Percentiles rank a stretch among this genome's conserved stretches.
phyloP scores from a whole-genome alignment of 2,797 vertebrate species.

The Eidolon dupreanum region DNA sequence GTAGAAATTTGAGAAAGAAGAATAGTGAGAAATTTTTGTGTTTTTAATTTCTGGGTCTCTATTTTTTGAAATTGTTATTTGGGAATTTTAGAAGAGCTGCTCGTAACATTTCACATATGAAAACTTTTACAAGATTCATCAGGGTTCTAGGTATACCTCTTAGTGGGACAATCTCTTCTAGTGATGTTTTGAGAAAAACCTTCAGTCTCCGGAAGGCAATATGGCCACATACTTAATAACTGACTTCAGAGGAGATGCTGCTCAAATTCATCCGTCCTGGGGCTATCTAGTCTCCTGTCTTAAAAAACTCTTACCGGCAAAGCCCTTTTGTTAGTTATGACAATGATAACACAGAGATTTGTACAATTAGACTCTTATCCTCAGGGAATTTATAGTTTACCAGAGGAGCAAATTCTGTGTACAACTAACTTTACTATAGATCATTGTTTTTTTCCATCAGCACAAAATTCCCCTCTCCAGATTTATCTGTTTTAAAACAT shows the following conservation, averaged over 20 bases:
- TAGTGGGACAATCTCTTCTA: conserved; percentile 8
- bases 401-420: not conserved
- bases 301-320: not conserved
- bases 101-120: not conserved
- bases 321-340: not conserved
- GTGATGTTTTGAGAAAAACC: conserved; percentile 30
- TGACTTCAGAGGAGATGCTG: not conserved
- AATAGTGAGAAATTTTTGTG: not conserved
- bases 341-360: not conserved
- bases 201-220: not conserved
- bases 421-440: not conserved
- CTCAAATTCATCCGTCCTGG: not conserved
- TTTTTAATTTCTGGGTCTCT: conserved; percentile 27
- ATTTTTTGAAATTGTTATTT: conserved; percentile 52
- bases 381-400: conserved; percentile 27
- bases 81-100: conserved; percentile 51
- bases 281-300: not conserved
- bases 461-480: not conserved
- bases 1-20: conserved; percentile 63
- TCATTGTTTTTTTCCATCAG: conserved; percentile 15
- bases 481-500: conserved; percentile 6
- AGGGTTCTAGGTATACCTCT: not conserved
- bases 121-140: conserved; percentile 19
- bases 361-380: not conserved
- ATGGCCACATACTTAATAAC: not conserved